These are phyloP conservation scores for Callipepla squamata DNA, from an alignment of 2,113 vertebrate genomes.

Conservation along the genomic window DNA sequence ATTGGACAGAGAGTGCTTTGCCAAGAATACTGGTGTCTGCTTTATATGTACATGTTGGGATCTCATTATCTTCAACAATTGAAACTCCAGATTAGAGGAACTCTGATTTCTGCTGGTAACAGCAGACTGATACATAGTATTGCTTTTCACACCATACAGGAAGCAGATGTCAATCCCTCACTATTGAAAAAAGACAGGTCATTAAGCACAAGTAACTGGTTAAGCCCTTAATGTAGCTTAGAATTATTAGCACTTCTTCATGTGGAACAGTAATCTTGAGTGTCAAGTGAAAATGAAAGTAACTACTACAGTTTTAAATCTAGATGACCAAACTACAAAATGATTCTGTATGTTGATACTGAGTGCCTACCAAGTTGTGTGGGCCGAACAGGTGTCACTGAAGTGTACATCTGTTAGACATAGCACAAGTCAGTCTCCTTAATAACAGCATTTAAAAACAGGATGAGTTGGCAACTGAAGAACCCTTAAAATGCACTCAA, in stretches of 20 bases:
- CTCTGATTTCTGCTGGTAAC: background rate
- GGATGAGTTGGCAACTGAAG: background rate
- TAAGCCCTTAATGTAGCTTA: background rate
- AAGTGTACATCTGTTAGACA: background rate
- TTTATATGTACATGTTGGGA: background rate
- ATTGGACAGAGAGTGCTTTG: background rate
- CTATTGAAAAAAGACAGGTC: background rate
- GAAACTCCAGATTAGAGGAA: background rate
- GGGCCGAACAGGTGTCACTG: background rate
- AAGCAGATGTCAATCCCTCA: background rate
- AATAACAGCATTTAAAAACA: background rate
- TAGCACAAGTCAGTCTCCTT: background rate
- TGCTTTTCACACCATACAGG: background rate
- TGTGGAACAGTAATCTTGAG: background rate
- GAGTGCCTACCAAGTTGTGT: background rate
- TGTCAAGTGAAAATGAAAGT: background rate
- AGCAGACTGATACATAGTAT: background rate
- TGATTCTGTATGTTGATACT: background rate
- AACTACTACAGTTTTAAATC: background rate
- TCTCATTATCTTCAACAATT: background rate
- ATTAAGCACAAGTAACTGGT: background rate
- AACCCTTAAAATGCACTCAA: background rate
- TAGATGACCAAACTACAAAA: background rate
- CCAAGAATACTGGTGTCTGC: background rate
- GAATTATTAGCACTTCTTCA: background rate